A percentile compares a stretch with the other conserved stretches of the same genome.
These are phyloP conservation scores for Muntiacus reevesi DNA, from an alignment of 2,113 vertebrate species.

Conservation along the genomic window DNA sequence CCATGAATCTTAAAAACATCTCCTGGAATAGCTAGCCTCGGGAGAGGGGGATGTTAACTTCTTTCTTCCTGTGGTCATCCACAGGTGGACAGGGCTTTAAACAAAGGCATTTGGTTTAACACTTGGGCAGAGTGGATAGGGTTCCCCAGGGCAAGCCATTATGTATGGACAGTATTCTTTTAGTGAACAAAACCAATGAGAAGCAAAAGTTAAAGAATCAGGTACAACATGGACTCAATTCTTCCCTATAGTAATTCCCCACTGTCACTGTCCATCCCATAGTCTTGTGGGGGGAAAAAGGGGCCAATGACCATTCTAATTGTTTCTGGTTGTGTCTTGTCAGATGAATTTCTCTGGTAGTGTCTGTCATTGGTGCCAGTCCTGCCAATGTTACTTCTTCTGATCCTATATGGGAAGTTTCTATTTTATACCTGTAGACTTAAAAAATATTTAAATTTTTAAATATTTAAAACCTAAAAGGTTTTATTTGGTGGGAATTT, in stretches of 20 bases:
- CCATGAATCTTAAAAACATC: not conserved
- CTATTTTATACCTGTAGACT: not conserved
- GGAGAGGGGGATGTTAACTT: not conserved
- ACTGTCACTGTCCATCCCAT: not conserved
- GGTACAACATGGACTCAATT: not conserved
- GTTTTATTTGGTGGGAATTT: not conserved
- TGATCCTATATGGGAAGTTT: not conserved
- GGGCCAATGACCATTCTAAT: not conserved
- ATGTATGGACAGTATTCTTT: not conserved
- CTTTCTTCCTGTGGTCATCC: not conserved
- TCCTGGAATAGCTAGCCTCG: not conserved
- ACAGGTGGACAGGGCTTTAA: not conserved
- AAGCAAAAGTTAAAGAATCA: not conserved
- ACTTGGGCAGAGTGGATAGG: not conserved
- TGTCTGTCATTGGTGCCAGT: not conserved
- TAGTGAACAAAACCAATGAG: not conserved
- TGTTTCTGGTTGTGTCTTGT: not conserved
- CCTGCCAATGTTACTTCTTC: not conserved
- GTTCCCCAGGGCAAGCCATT: not conserved
- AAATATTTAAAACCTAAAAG: not conserved
- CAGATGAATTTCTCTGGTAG: not conserved
- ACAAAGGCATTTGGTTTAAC: not conserved
- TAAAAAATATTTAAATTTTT: not conserved
- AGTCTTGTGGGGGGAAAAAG: not conserved
- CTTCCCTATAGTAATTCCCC: not conserved